These are phyloP conservation scores for Lobophora halterata DNA, from an alignment of 2,888 invertebrate genomes.

Conservation along the genomic window DNA sequence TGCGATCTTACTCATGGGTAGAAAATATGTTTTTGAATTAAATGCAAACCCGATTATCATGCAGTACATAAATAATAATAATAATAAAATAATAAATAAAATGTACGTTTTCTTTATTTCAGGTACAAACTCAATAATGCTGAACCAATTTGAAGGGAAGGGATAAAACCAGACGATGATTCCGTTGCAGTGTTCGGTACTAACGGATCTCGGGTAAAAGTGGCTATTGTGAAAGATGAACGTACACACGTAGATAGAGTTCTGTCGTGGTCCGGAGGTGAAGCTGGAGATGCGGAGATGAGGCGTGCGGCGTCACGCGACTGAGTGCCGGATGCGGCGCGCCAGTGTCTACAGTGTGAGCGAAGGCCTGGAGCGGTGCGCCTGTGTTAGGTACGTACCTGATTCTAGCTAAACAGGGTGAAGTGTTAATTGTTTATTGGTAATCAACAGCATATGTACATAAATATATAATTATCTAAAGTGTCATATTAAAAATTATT, in stretches of 20 bases:
- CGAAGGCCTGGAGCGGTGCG: slow-evolving; percentile 76
- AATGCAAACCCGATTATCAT: too few species aligned
- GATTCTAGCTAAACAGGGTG: too few species aligned
- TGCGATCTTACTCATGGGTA: too few species aligned
- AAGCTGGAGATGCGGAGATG: slow-evolving; percentile 52
- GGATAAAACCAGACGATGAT: slow-evolving; percentile 20
- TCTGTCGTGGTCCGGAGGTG: slow-evolving; percentile 38
- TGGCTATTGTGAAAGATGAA: slow-evolving; percentile 30
- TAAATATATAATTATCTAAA: too few species aligned
- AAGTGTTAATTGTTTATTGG: too few species aligned
- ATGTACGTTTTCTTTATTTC: slow-evolving; percentile 14
- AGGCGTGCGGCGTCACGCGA: slow-evolving; percentile 57
- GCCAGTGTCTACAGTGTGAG: slow-evolving; percentile 75
- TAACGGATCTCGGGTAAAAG: slow-evolving; percentile 23
- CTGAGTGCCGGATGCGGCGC: slow-evolving; percentile 69
- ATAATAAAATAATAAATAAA: too few species aligned
- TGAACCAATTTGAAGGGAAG: slow-evolving; percentile 18
- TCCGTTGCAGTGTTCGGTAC: slow-evolving; percentile 16
- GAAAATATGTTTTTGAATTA: too few species aligned
- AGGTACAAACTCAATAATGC: slow-evolving; percentile 25
- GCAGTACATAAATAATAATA: too few species aligned
- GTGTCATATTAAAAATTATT: too few species aligned
- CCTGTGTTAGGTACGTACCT: slow-evolving; percentile 71
- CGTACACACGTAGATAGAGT: slow-evolving; percentile 27
- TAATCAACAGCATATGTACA: too few species aligned